A percentile compares a stretch with the other conserved stretches of the same genome.
These are phyloP conservation scores for Eulemur macaco DNA, from an alignment of 2,113 vertebrate species.

Conservation along the genomic window DNA sequence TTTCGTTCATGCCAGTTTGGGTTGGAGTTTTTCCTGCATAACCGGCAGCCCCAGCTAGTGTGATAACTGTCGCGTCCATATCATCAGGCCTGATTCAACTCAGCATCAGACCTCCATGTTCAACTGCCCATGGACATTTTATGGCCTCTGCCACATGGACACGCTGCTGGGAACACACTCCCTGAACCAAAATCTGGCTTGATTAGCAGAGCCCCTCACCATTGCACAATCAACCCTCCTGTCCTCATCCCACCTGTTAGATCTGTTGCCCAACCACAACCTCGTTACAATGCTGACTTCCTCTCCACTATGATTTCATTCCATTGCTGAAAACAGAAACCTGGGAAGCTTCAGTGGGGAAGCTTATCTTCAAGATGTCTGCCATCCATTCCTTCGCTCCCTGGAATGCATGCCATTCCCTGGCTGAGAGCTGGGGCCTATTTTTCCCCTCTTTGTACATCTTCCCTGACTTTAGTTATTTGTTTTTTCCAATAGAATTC, in stretches of 20 bases:
- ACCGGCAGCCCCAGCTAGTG: not conserved
- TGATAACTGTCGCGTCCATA: too few relatives aligned
- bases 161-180: not conserved
- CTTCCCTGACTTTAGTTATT: not conserved
- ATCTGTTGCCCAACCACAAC: not conserved
- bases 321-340: not conserved
- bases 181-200: not conserved
- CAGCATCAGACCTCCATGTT: not conserved
- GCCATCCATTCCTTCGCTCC: not conserved
- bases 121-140: not conserved
- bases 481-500: not conserved
- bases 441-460: not conserved
- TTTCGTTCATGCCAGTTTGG: not conserved
- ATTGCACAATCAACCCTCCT: not conserved
- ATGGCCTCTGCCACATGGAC: not conserved
- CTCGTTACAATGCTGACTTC: not conserved
- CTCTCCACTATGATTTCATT: not conserved
- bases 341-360: not conserved
- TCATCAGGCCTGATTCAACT: not conserved
- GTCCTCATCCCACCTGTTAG: not conserved
- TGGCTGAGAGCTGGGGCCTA: not conserved
- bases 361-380: not conserved
- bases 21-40: not conserved
- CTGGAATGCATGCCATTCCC: too few relatives aligned
- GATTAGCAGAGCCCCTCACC: not conserved